Percentiles rank a stretch among this genome's conserved stretches.
phyloP scores from a whole-genome alignment of 2,797 vertebrate genomes.

The Luscinia megarhynchos region DNA sequence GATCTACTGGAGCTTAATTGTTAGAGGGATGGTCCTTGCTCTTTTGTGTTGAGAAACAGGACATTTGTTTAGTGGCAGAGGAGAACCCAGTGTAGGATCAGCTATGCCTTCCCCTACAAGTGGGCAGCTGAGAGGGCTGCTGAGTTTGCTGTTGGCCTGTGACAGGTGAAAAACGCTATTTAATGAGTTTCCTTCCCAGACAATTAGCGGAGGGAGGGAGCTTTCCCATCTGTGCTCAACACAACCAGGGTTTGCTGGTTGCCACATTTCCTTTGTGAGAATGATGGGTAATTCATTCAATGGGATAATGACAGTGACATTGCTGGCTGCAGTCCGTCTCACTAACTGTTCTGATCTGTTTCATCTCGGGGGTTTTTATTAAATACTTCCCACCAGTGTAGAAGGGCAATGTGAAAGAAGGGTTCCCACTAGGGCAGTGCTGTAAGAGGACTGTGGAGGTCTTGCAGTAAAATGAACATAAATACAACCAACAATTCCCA shows the following conservation, averaged over 20 bases:
- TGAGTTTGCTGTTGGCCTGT: slow-evolving; percentile 27
- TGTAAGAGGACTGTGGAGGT: neutral
- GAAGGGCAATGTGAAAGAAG: neutral
- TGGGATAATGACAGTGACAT: neutral
- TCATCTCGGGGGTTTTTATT: neutral
- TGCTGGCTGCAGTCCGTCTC: neutral
- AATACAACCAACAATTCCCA: neutral
- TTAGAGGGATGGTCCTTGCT: neutral
- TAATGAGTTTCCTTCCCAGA: slow-evolving; percentile 66
- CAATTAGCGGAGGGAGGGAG: slow-evolving; percentile 52
- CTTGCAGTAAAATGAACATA: neutral
- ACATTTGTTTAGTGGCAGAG: neutral
- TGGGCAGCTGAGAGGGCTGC: slow-evolving; percentile 14
- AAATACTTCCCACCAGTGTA: neutral
- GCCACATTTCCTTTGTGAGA: slow-evolving; percentile 30
- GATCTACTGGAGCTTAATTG: neutral
- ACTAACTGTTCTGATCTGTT: neutral
- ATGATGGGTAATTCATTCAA: neutral
- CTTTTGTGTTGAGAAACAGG: neutral
- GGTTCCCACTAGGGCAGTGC: neutral
- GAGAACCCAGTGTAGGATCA: neutral
- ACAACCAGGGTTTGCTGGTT: neutral
- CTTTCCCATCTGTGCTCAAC: slow-evolving; percentile 56
- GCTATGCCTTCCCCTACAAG: slow-evolving; percentile 14
- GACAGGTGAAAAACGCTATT: slow-evolving; percentile 60